Evolutionary conservation across 2,888 invertebrate genomes (phyloP), one percentile per base, ranked within the genome.

Genomic region (Microplitis manilae): DNA sequence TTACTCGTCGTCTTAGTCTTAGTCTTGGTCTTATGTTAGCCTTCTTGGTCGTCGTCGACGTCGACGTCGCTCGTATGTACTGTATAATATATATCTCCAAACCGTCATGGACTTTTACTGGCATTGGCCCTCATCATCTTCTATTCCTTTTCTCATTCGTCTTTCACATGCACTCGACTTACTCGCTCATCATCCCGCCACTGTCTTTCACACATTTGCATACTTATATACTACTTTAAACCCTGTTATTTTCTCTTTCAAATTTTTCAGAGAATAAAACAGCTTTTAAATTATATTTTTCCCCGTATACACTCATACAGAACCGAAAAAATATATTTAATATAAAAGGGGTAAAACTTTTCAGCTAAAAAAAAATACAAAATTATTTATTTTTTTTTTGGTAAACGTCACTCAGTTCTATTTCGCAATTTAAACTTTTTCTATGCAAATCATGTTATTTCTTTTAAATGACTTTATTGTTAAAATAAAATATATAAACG

Each of bases 1-100:
- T 76, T 77, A 79, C 75, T 83, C 84, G 84, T 85, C 85, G 85
- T 84, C 85, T 84, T 84, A 84, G 83, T 79, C 72, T 74, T 67
- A 74, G 50, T 50, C 50, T 61, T 38, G 8, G 50, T 67, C 59
- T 72, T 38, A 15, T 60, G 4, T 60, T 5, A n/a, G 20, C 6
- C 59, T 65, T 20, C 50, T 59, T 71, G 61, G 1, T 41, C n/a
- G 17, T 41, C 40, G 17, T 41, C 40, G 64, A 41, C 62, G 62
- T 64, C 40, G 64, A 73, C 50, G 50, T 50, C 13, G 50, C 50
- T 13, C 13, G 5, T 50, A 50, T 50, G 13, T 50, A 50, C 50
- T 2, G 6, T 50, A 50, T 50, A 50, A 50, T 50, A 50, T 13
- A 9, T 13, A 50, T 30, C 80, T 78, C 77, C 79, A 77, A 60